phyloP scores from a whole-genome alignment of 2,888 invertebrate genomes.

The Spodoptera littoralis region DNA sequence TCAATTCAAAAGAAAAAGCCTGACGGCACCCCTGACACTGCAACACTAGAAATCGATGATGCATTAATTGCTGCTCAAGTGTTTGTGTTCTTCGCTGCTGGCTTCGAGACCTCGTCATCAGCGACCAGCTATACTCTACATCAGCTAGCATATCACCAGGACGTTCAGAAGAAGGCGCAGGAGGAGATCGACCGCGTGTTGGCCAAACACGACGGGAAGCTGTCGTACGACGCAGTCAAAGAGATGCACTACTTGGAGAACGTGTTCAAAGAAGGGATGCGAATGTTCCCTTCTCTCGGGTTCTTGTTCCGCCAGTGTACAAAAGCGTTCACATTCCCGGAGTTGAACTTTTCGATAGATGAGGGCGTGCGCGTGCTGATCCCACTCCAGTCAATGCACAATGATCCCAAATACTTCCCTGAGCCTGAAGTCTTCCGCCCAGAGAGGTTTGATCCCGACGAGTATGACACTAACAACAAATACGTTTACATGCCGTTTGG shows the following conservation, averaged over 20 bases:
- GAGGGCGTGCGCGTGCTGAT: slow-evolving; percentile 27
- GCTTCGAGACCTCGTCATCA: slow-evolving; percentile 77
- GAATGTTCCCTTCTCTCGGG: slow-evolving; percentile 63
- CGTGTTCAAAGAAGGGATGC: slow-evolving; percentile 63
- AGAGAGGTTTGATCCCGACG: slow-evolving; percentile 55
- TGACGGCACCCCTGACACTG: slow-evolving; percentile 58
- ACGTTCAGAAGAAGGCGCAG: slow-evolving; percentile 68
- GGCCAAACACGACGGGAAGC: slow-evolving; percentile 57
- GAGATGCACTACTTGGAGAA: slow-evolving; percentile 65
- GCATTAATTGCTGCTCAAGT: slow-evolving; percentile 62
- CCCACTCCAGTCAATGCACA: slow-evolving; percentile 50
- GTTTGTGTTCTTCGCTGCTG: slow-evolving; percentile 71
- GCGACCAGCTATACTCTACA: slow-evolving; percentile 71
- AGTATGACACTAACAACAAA: slow-evolving; percentile 40
- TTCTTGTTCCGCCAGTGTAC: slow-evolving; percentile 58
- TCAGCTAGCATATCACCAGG: slow-evolving; percentile 71
- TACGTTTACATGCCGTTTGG: slow-evolving; percentile 56
- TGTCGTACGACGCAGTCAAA: slow-evolving; percentile 64
- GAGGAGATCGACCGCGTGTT: slow-evolving; percentile 68
- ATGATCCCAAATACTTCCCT: slow-evolving; percentile 52
- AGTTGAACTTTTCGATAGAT: slow-evolving; percentile 45
- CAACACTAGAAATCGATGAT: slow-evolving; percentile 58
- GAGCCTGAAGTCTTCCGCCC: slow-evolving; percentile 55
- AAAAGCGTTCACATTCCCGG: slow-evolving; percentile 48
- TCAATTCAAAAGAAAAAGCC: slow-evolving; percentile 57